phyloP scores from a whole-genome alignment of 2,888 invertebrate species.

The Polydrusus tereticollis region DNA sequence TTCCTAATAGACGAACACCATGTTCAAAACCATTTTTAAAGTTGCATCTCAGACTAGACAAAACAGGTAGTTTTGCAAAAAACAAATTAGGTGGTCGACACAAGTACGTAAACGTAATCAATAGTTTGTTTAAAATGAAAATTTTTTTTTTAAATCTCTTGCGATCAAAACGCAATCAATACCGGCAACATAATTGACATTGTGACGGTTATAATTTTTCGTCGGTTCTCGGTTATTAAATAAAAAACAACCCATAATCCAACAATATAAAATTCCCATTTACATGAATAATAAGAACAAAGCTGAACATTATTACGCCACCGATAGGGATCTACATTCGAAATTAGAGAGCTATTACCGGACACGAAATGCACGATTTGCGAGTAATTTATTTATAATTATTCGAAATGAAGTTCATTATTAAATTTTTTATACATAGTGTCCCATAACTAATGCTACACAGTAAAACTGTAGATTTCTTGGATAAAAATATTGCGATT shows the following conservation, averaged over 20 bases:
- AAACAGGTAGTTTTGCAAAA: too few relatives aligned
- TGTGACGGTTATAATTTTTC: slow-evolving; percentile 27
- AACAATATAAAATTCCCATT: slow-evolving; percentile 45
- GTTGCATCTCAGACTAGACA: too few relatives aligned
- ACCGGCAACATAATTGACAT: not conserved
- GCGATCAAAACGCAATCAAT: slow-evolving; percentile 31
- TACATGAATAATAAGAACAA: slow-evolving; percentile 45
- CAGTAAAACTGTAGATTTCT: too few relatives aligned
- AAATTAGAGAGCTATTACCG: slow-evolving; percentile 41
- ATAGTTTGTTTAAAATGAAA: too few relatives aligned
- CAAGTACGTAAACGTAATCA: too few relatives aligned
- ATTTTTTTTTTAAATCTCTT: too few relatives aligned
- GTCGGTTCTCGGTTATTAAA: slow-evolving; percentile 19
- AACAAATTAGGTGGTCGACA: too few relatives aligned
- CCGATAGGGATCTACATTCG: slow-evolving; percentile 42
- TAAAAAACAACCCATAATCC: slow-evolving; percentile 37
- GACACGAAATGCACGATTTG: slow-evolving; percentile 28
- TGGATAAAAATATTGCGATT: too few relatives aligned
- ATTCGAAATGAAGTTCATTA: not conserved
- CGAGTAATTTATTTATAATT: slow-evolving; percentile 40
- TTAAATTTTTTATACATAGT: too few relatives aligned
- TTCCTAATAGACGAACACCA: too few relatives aligned
- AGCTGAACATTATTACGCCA: slow-evolving; percentile 43
- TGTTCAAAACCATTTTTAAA: too few relatives aligned
- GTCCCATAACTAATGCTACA: too few relatives aligned